Evolutionary conservation across 1,140 invertebrate species (phyloP), one percentile per base, ranked within the genome.

Genomic region (Heliconius himera): DNA sequence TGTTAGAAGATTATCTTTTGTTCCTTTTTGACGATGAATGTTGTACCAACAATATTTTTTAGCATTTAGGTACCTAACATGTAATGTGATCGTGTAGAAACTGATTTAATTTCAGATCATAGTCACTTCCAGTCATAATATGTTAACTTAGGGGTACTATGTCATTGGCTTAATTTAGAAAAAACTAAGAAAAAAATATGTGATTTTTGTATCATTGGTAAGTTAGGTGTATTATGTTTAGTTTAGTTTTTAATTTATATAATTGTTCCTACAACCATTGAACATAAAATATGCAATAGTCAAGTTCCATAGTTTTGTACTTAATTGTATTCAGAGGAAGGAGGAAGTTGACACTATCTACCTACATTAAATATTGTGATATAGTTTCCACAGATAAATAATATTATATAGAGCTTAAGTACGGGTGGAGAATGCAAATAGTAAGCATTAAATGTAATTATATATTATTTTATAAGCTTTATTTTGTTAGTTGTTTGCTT

Each of bases 111-210:
- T 93, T 93, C 82, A 88, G 90, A 90, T 92, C 87, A 87, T 94
- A 93, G 93, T 93, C 92, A 94, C 92, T 93, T 93, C 90, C 90
- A 94, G 93, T 94, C 93, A 93, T 94, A 94, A 93, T 94, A 93
- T 91, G 89, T 91, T 90, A 93, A 89, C 84, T 86, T 90, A 92
- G 90, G 88, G 84, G 90, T 91, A 91, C 89, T 91, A 88, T 90
- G 86, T 85, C 71, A 83, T 86, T 85, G 86, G 83, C 83, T 87
- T 88, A 83, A 84, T 86, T 83, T 81, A 87, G 81, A 82, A 81
- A n/a, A 77, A 85, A 86, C 87, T 84, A 83, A 81, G 83, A 78
- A 88, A 87, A 86, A 87, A 85, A 88, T 90, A 90, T 93, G 93
- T 93, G 90, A 94, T 90, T 90, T 85, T 85, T 79, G 79, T 82